Base-by-base conservation (phyloP, 1,140 invertebrate genomes). In the Drosophila albomicans region DNA sequence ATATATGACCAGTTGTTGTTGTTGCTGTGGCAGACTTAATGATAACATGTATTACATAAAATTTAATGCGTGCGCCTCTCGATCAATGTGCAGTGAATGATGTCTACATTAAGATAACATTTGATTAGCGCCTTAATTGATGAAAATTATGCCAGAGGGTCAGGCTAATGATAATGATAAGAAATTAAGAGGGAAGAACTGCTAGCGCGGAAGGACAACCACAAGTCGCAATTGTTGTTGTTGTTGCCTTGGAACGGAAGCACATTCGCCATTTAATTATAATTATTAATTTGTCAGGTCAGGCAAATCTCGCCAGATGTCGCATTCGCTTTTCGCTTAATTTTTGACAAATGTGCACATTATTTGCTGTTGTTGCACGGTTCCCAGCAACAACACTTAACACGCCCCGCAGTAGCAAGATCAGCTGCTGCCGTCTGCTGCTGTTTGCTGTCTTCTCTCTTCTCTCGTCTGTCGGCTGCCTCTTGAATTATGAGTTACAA, bases 21-120 rank as follows among this genome's bases (percentile, higher is more conserved):
- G 38, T 43, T 28, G 45, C 10, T 59, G 59, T 16, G 13, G 46
- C 65, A 49, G 62, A 15, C 58, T 68, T 69, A 78, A 61, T 78
- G 70, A 77, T 82, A 82, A 76, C 75, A 49, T 72, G 65, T 71
- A 77, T 86, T 86, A 80, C 74, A 88, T 88, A 87, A 87, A 69
- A 62, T 65, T 77, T 51, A 68, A 82, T 76, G 68, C 64, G 45
- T 66, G 66, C 56, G 52, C 41, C 58, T 43, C 59, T 64, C 20
- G 48, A 32, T 74, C 56, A 52, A 28, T 74, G 65, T 35, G 62
- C 75, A 74, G 48, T 67, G 65, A 81, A 51, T 78, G 82, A 86
- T 86, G 82, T 76, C 82, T 86, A 74, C 82, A 87, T 87, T 82
- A 82, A 86, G 66, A 86, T 86, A 79, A 77, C 58, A 75, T 76